A percentile compares a stretch with the other conserved stretches of the same genome.
Evolutionary conservation across 2,113 vertebrate species (phyloP).

Genomic region (Sorex araneus): DNA sequence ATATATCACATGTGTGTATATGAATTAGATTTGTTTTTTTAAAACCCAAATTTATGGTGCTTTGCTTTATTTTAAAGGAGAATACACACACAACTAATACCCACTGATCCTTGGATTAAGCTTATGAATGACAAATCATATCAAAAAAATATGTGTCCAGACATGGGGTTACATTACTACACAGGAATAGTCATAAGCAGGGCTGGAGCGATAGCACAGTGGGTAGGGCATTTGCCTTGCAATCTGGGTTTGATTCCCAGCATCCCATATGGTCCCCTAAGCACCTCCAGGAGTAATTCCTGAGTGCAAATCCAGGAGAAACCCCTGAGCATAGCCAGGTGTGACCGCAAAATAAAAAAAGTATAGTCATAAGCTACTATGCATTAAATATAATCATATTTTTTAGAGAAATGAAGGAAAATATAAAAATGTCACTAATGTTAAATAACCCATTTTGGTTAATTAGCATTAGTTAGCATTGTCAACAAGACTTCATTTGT

Average conservation of each 20-base stretch:
- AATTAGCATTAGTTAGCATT: background rate
- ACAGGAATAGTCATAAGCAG: background rate
- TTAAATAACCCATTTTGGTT: constrained; percentile 25
- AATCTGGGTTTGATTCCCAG: too few relatives aligned
- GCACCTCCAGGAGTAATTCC: too few relatives aligned
- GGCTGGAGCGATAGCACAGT: too few relatives aligned
- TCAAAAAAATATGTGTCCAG: background rate
- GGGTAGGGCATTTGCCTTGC: too few relatives aligned
- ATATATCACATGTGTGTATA: too few relatives aligned
- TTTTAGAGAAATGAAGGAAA: constrained; percentile 1
- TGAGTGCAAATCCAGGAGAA: too few relatives aligned
- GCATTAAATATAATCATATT: background rate
- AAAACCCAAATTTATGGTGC: background rate
- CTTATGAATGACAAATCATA: background rate
- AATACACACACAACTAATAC: background rate
- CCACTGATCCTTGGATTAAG: background rate
- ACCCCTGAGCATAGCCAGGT: too few relatives aligned
- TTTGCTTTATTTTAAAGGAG: background rate
- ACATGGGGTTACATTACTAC: constrained; percentile 21
- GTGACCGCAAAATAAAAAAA: too few relatives aligned
- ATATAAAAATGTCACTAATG: background rate
- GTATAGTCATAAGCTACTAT: background rate
- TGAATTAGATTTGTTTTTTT: background rate
- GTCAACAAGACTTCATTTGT: background rate
- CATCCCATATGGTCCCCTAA: too few relatives aligned